A percentile compares a stretch with the other conserved stretches of the same genome.
Conservation (phyloP, 2,113 vertebrate genomes). For the Centrocercus urophasianus region DNA sequence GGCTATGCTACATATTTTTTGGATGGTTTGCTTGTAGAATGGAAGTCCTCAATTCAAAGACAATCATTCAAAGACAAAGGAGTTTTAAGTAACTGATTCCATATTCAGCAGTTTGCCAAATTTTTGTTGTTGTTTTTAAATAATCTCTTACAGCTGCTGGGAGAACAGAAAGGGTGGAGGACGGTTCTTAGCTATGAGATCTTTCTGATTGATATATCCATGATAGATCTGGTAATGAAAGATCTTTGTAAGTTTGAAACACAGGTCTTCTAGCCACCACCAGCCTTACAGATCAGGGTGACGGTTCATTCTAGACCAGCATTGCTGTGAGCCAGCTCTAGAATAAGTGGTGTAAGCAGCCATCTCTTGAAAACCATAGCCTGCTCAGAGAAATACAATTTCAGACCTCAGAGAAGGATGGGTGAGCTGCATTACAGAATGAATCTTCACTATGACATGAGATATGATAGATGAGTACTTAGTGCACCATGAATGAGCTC, state of each 20-base stretch:
- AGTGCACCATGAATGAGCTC: constrained; percentile 40
- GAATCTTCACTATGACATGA: constrained; percentile 30
- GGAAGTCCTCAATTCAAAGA: neutral
- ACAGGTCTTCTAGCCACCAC: neutral
- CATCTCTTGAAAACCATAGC: neutral
- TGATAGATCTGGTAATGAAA: neutral
- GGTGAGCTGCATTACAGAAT: constrained; percentile 22
- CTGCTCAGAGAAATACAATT: constrained; percentile 40
- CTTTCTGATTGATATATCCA: neutral
- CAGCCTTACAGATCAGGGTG: neutral
- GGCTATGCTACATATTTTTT: neutral
- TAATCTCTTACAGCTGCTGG: neutral
- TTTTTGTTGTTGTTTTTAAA: neutral
- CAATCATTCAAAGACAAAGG: neutral
- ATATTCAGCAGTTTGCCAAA: neutral
- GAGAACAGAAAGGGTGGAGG: neutral
- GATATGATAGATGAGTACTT: constrained; percentile 52
- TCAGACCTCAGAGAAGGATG: constrained; percentile 21
- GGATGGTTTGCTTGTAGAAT: neutral
- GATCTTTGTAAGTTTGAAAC: neutral
- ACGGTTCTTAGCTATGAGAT: neutral
- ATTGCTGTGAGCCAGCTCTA: neutral
- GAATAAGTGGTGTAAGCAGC: neutral
- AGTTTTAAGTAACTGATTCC: neutral
- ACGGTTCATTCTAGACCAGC: neutral